Evolutionary conservation across 2,888 invertebrate genomes (phyloP).

Genomic region (Xanthorhoe designata): DNA sequence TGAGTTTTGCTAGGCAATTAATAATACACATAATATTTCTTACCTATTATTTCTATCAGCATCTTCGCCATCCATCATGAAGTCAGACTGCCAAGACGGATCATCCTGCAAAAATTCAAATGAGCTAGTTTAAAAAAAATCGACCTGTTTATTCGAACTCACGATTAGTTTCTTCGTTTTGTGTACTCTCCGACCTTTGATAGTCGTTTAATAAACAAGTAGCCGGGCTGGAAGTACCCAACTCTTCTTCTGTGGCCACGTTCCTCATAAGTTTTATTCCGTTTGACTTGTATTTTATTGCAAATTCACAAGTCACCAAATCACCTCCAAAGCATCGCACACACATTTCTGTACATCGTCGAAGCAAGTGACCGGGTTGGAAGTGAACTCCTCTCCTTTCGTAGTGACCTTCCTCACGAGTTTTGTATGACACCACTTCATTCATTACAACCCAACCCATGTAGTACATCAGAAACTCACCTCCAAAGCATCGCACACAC

Average conservation of each 20-base stretch:
- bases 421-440: slow-evolving; percentile 71
- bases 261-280: too few relatives aligned
- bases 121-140: not conserved
- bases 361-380: slow-evolving; percentile 89
- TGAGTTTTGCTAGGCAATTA: not conserved
- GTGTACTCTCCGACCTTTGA: too few relatives aligned
- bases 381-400: slow-evolving; percentile 71
- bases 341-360: slow-evolving; percentile 92
- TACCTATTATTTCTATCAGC: slow-evolving; percentile 64
- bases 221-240: too few relatives aligned
- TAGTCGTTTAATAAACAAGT: too few relatives aligned
- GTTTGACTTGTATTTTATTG: too few relatives aligned
- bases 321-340: slow-evolving; percentile 84
- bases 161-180: too few relatives aligned
- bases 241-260: too few relatives aligned
- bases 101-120: slow-evolving; percentile 62
- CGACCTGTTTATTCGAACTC: too few relatives aligned
- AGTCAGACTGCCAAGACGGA: slow-evolving; percentile 77
- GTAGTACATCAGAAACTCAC: slow-evolving; percentile 57
- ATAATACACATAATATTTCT: not conserved
- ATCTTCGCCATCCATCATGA: slow-evolving; percentile 74
- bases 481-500: slow-evolving; percentile 85
- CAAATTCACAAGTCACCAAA: slow-evolving; percentile 29
- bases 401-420: slow-evolving; percentile 76
- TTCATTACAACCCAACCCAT: too few relatives aligned